Conservation (phyloP, 2,888 invertebrate genomes). For the Cheilosia pagana region DNA sequence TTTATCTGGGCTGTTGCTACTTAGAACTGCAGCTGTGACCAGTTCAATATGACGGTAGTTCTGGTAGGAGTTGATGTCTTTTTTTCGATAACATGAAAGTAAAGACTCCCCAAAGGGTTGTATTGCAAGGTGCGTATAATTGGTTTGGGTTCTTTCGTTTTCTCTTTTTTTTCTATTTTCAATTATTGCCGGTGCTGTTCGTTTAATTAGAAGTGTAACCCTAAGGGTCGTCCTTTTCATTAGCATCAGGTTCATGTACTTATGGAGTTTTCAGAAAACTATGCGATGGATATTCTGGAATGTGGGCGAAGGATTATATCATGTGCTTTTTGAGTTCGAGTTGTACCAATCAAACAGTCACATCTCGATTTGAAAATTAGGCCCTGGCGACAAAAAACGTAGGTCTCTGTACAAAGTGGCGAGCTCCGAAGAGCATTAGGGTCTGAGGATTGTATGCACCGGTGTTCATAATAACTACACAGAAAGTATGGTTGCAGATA, state of each 20-base stretch:
- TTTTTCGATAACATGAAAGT: conserved; percentile 68
- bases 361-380: no score
- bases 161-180: conserved; percentile 23
- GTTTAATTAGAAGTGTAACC: conserved; percentile 54
- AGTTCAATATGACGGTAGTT: conserved; percentile 73
- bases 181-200: conserved; percentile 58
- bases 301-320: no score
- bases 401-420: no score
- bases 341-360: no score
- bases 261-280: no score
- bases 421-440: no score
- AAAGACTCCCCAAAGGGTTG: conserved; percentile 36
- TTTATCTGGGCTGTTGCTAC: conserved; percentile 59
- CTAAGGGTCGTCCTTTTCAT: conserved; percentile 1
- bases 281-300: no score
- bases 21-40: conserved; percentile 74
- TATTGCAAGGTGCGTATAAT: conserved; percentile 67
- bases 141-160: conserved; percentile 48
- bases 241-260: not conserved
- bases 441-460: no score
- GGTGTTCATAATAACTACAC: no score
- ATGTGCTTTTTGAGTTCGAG: no score
- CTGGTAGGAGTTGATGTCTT: conserved; percentile 57
- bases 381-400: no score
- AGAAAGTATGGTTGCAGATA: no score